phyloP scores from a whole-genome alignment of 2,113 vertebrate species.

The Colinus virginianus region DNA sequence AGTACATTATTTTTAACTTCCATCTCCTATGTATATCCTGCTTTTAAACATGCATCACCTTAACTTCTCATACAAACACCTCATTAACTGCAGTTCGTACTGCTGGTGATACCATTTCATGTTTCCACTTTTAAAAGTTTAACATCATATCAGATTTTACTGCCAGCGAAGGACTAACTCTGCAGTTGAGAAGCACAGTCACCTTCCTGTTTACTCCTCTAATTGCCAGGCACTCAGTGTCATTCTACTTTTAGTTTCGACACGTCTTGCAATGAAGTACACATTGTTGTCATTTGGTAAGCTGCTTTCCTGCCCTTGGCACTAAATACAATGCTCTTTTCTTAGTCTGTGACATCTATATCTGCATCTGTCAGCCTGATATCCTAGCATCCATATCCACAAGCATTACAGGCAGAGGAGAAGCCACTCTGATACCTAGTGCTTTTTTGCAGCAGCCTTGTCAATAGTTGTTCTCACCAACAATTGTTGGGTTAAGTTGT shows the following conservation, averaged over 20 bases:
- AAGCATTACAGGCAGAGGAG: not conserved
- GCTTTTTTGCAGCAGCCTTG: not conserved
- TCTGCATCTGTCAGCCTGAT: not conserved
- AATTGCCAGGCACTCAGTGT: slow-evolving; percentile 4
- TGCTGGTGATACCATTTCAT: not conserved
- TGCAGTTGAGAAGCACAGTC: not conserved
- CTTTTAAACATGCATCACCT: not conserved
- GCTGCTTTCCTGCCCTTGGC: not conserved
- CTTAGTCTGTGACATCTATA: not conserved
- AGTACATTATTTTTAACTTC: slow-evolving; percentile 12
- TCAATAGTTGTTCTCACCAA: not conserved
- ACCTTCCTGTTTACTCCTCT: not conserved
- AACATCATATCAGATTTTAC: not conserved
- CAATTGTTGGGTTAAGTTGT: not conserved
- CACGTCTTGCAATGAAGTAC: not conserved
- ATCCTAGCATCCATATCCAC: not conserved
- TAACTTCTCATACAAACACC: not conserved
- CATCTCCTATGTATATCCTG: not conserved
- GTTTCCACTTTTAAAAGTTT: not conserved
- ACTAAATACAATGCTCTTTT: not conserved
- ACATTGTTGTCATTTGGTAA: not conserved
- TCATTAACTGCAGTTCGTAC: not conserved
- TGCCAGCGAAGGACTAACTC: not conserved
- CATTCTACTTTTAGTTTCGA: not conserved
- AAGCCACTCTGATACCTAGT: not conserved